phyloP scores from a whole-genome alignment of 2,113 vertebrate genomes.

The Helogale parvula region DNA sequence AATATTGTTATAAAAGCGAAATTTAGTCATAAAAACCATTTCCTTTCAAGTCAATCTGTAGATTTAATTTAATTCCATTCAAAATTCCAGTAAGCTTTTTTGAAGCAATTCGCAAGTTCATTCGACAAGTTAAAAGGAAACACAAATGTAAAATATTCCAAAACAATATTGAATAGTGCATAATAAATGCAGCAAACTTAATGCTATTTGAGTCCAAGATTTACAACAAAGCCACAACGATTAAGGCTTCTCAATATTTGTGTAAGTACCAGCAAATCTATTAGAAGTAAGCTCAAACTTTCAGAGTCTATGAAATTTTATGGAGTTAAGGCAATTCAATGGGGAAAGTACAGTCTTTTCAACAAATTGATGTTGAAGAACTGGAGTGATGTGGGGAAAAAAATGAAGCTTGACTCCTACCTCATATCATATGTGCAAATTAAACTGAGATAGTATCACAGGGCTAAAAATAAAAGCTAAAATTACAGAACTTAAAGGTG shows the following conservation, averaged over 20 bases:
- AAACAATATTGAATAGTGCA: neutral
- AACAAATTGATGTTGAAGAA: neutral
- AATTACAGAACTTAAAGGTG: neutral
- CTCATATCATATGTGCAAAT: neutral
- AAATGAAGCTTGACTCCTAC: neutral
- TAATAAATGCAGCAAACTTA: neutral
- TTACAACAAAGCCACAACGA: neutral
- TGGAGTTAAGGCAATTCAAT: neutral
- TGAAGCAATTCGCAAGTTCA: neutral
- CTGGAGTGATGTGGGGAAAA: neutral
- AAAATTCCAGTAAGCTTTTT: neutral
- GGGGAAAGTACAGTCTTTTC: neutral
- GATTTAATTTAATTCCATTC: neutral
- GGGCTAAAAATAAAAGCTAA: neutral
- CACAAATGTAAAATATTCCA: neutral
- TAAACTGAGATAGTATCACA: neutral
- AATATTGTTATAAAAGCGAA: neutral
- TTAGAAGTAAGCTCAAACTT: neutral
- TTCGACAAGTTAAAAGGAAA: neutral
- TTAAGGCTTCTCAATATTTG: neutral
- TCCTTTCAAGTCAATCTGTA: neutral
- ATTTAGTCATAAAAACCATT: neutral
- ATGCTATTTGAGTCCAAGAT: neutral
- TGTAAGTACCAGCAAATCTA: neutral
- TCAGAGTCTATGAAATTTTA: neutral